These are phyloP conservation scores for Colinus virginianus DNA, from an alignment of 2,113 vertebrate species.

Conservation along the genomic window DNA sequence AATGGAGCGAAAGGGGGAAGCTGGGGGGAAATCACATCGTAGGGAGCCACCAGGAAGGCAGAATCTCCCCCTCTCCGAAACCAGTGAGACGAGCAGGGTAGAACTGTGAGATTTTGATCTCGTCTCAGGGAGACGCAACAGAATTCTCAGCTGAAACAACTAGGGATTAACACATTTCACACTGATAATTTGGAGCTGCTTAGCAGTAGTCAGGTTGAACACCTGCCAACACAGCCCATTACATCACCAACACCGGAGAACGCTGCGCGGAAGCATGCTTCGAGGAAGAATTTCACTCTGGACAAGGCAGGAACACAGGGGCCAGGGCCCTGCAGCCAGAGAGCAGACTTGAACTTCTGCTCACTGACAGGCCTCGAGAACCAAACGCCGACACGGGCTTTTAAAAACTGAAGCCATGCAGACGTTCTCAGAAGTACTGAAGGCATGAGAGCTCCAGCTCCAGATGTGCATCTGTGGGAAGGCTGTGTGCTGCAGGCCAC, in stretches of 20 bases:
- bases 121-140: fast-evolving
- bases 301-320: fast-evolving
- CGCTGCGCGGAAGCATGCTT: fast-evolving
- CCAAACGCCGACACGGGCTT: background rate
- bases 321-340: fast-evolving
- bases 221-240: fast-evolving
- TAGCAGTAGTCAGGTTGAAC: background rate
- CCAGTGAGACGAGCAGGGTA: fast-evolving
- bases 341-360: background rate
- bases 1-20: fast-evolving
- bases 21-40: background rate
- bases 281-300: fast-evolving
- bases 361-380: fast-evolving
- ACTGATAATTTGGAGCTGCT: fast-evolving
- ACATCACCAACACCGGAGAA: fast-evolving
- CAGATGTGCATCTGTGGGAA: background rate
- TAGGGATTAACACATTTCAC: fast-evolving
- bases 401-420: fast-evolving
- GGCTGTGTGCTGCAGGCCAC: background rate
- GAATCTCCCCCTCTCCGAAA: background rate
- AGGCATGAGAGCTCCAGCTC: background rate
- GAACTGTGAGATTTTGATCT: fast-evolving
- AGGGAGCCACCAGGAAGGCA: background rate
- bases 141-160: fast-evolving
- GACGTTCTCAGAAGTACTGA: background rate